A percentile compares a stretch with the other conserved stretches of the same genome.
Evolutionary conservation across 2,888 invertebrate genomes (phyloP).

Genomic region (Deroplatys truncata): DNA sequence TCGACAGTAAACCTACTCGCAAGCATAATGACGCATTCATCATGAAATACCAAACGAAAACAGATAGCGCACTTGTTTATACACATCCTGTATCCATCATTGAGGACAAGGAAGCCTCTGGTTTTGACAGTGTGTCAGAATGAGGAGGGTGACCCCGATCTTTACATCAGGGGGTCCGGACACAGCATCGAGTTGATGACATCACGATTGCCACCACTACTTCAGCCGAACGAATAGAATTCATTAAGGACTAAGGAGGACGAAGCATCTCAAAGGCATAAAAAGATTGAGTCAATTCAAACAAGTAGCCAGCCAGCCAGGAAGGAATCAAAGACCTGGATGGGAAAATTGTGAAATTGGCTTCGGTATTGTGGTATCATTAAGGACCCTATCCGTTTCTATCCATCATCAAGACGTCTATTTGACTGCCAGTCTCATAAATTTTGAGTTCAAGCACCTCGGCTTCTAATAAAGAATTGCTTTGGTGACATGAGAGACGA

Average conservation of each 20-base stretch:
- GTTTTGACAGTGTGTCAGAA: constrained; percentile 5
- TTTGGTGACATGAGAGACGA: background rate
- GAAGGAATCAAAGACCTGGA: background rate
- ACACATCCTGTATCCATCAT: background rate
- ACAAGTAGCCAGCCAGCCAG: background rate
- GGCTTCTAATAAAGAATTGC: background rate
- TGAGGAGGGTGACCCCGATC: background rate
- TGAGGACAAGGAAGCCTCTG: background rate
- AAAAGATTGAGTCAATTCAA: constrained; percentile 12
- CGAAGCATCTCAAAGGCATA: constrained; percentile 5
- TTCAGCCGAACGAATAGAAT: constrained; percentile 10
- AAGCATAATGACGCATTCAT: too few species aligned
- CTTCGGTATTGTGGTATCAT: background rate
- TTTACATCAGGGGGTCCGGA: background rate
- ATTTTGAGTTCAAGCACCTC: background rate
- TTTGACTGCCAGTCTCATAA: background rate
- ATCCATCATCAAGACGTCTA: background rate
- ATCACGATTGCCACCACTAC: background rate
- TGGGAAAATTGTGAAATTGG: constrained; percentile 11
- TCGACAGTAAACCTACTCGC: too few species aligned
- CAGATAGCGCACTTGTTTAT: background rate
- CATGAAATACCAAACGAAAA: too few species aligned
- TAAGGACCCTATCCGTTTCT: background rate
- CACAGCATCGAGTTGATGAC: background rate
- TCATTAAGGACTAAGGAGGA: constrained; percentile 2